Base-by-base conservation (phyloP, 2,113 vertebrate species). In the Eulacestoma nigropectus region DNA sequence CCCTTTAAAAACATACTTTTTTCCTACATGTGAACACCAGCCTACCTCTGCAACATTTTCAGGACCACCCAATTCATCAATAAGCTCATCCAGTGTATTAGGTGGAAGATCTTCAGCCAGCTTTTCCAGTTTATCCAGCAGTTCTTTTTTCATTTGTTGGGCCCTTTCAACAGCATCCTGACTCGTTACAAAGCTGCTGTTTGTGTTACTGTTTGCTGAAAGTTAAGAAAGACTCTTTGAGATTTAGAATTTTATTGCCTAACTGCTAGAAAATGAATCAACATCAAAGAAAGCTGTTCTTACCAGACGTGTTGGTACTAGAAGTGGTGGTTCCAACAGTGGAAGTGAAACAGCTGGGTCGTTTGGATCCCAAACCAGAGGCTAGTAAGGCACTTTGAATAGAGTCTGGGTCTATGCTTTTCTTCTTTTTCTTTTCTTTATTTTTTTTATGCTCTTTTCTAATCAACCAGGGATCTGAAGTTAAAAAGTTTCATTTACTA, bases 361-460 rank as follows among this genome's bases (percentile, higher is more conserved):
- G 98, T 93, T 98, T 99, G 74, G 99, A 99, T 92, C 99, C 99
- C 17, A 99, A 98, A 84, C 99, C 99, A 59, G 99, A 99, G 60
- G 99, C 99, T 98, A 99, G 97, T 99, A 99, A 99, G 98, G 99
- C 99, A 99, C 99, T 99, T 98, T 99, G 99, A 98, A 99, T 99
- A 44, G 99, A 99, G 97, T 99, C 99, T 25, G 99, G 99, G 94
- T 99, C 99, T 77, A 99, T 99, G 41, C 98, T 99, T 98, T 97
- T 99, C 97, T 98, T 99, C 95, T 98, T 99, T 84, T 99, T 99
- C 97, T 99, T 99, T 41, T 99, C 98, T 95, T 99, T 99, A 80
- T 96, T 97, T 95, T 99, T 99, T 97, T 99, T 99, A 81, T 99
- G 98, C 23, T 99, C 99, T 97, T 99, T 99, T 91, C 99, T 98